Conservation (phyloP, 2,888 invertebrate genomes). For the Melieria omissa region DNA sequence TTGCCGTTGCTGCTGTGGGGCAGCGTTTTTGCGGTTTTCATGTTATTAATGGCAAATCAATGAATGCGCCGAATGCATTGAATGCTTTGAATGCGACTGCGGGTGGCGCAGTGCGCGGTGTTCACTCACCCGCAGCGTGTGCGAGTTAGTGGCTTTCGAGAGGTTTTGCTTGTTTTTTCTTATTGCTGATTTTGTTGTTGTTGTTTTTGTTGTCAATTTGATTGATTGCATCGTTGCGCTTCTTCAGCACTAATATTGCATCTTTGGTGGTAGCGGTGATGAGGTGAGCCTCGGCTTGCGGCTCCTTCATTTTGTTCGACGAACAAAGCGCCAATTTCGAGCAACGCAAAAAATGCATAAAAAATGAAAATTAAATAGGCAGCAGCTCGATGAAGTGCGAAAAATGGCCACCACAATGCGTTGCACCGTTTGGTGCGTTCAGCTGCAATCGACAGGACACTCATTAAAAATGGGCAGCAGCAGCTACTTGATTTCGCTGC, state of each 20-base stretch:
- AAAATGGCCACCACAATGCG: slow-evolving; percentile 5
- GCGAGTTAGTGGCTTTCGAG: no score
- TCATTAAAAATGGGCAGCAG: slow-evolving; percentile 29
- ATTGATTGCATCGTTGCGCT: slow-evolving; percentile 51
- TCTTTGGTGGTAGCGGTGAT: neutral
- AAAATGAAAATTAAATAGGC: no score
- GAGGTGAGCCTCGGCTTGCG: no score
- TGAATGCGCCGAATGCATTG: slow-evolving; percentile 55
- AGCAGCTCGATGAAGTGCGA: neutral
- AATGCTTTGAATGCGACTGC: neutral
- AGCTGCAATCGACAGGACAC: slow-evolving; percentile 32
- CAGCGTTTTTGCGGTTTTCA: slow-evolving; percentile 6
- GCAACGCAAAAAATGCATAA: no score
- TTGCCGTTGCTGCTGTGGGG: slow-evolving; percentile 43
- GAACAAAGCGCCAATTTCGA: no score
- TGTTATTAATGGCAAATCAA: slow-evolving; percentile 63
- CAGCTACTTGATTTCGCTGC: slow-evolving; percentile 3
- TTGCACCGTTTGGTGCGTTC: neutral
- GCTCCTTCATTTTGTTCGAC: no score
- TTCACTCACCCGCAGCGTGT: no score
- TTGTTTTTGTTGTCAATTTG: slow-evolving; percentile 39
- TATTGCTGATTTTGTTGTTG: no score
- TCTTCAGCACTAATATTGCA: neutral
- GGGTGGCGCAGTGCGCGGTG: no score
- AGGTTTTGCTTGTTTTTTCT: no score